Base-by-base conservation (phyloP, 1,140 invertebrate species). In the Drosophila sechellia region DNA sequence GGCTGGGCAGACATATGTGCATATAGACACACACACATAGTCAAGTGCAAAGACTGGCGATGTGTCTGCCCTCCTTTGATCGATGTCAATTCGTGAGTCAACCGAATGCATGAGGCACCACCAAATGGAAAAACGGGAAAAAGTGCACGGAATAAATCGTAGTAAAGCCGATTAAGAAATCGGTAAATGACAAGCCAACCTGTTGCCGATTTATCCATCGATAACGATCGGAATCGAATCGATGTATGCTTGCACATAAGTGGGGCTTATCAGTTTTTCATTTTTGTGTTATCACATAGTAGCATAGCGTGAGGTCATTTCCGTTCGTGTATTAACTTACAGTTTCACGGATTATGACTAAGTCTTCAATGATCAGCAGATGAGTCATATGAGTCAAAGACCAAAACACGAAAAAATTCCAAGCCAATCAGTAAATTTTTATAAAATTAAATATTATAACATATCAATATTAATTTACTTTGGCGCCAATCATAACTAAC, bases 1-100 rank as follows among this genome's bases (percentile, higher is more conserved):
- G 56, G 34, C 15, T 48, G 42, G 53, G 35, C 52, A 72, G 31
- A 61, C 31, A 54, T 35, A 59, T 49, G 6, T 31, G 8, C 6
- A 6, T 27, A 5, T 8, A 6, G 1, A 31, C 6, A 10, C 3
- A 31, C 6, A 10, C 8, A 31, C 6, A 31, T 8, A 46, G 49
- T 68, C 76, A 65, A 84, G 81, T 70, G 66, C 74, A 63, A 77
- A 77, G 63, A 80, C 74, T 63, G 60, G 37, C 48, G 56, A 49
- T 72, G 34, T 55, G 46, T 65, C 60, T 74, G 77, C 61, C 66
- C 79, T 73, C 70, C 37, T 58, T 77, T 85, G 77, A 85, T 74
- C 81, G 81, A 85, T 65, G 83, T 87, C 83, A 87, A 87, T 87
- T 84, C 55, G 66, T 83, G 79, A 85, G 57, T 86, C 74, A 86